Base-by-base conservation (phyloP, 23 tunicate genomes). In the Halocynthia aurantium region DNA sequence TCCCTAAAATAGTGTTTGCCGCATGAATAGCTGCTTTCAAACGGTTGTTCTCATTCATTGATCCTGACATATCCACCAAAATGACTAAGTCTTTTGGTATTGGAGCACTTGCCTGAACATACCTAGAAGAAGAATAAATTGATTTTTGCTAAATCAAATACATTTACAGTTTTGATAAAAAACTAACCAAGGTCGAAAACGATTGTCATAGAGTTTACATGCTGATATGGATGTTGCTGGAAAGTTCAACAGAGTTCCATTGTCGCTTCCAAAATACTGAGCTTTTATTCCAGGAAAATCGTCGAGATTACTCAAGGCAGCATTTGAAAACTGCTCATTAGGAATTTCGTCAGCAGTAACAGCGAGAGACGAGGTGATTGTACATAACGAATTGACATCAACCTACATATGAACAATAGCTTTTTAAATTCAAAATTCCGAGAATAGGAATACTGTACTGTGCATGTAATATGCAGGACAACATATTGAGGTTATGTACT, bases 101-200 rank as follows among this genome's bases (percentile, higher is more conserved):
- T 22, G 93, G 92, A 5, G 98, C 81, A 52, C 88, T 92, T 12
- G 98, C 98, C 62, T 92, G 92, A 6, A 92, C 98, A 77, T 92
- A 92, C 98, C 98, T 92, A 7, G 69, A 78, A 54, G 62, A 53
- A 10, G 1, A 4, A 1, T 31, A 31, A 31, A 31, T 20, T 68
- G 50, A 18, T 68, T 12, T 22, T 18, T 15, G 2, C 13, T 11
- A 15, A 11, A 68, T 22, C 22, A 68, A 20, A 20, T 68, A 20
- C 20, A 22, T 15, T 1, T 68, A n/a, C 13, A n/a, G 13, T 20
- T 1, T 15, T 4, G n/a, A 18, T 57, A n/a, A 13, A n/a, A 64
- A 61, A 18, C 85, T 78, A 58, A 92, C 98, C 98, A 92, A 5
- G 91, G 98, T 67, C 98, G 73, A 69, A 76, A 92, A 52, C 98